A percentile compares a stretch with the other conserved stretches of the same genome.
Conservation (phyloP, 2,113 vertebrate species). For the Chinchilla lanigera region DNA sequence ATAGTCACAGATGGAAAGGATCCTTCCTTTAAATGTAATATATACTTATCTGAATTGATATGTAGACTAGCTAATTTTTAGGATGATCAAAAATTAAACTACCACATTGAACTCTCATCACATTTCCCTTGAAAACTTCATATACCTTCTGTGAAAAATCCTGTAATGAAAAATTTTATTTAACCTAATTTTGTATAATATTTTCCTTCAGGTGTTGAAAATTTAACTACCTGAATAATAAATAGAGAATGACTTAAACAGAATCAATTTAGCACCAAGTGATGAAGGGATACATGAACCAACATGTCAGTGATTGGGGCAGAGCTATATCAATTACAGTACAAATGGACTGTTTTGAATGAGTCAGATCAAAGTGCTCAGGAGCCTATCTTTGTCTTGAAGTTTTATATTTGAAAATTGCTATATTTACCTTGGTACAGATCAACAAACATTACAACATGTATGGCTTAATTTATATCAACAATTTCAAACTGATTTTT, state of each 20-base stretch:
- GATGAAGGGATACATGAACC: neutral
- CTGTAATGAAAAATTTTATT: neutral
- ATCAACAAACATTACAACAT: neutral
- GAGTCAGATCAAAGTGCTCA: neutral
- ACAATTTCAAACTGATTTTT: slow-evolving; percentile 14
- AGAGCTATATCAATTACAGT: neutral
- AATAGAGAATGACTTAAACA: neutral
- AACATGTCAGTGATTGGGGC: neutral
- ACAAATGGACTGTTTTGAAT: neutral
- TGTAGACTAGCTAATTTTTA: neutral
- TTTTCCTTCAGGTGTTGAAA: neutral
- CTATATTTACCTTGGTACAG: neutral
- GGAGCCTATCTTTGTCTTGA: neutral
- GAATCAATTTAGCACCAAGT: neutral
- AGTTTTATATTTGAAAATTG: neutral
- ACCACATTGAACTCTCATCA: neutral
- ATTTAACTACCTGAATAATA: neutral
- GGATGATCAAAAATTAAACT: neutral
- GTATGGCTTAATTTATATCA: slow-evolving; percentile 11
- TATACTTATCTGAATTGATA: neutral
- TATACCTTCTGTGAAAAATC: neutral
- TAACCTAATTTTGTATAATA: neutral
- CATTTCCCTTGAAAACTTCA: neutral
- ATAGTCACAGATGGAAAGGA: neutral
- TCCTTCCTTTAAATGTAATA: neutral